Evolutionary conservation across 2,113 vertebrate genomes (phyloP).

Genomic region (Calidris pugnax): DNA sequence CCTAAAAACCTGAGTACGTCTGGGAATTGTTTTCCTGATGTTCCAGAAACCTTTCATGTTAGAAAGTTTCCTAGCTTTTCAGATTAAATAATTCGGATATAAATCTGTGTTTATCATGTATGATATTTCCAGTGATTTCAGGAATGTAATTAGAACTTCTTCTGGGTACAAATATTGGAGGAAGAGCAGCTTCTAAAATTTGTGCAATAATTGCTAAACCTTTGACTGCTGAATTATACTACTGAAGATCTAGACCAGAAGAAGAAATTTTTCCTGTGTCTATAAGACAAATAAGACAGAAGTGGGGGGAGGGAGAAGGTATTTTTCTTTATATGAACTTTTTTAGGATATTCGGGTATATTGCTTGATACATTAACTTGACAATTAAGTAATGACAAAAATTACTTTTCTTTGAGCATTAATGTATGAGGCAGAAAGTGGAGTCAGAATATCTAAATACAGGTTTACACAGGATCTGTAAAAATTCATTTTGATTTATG

Average conservation of each 20-base stretch:
- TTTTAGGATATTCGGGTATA: not conserved
- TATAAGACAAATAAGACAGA: not conserved
- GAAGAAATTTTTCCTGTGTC: not conserved
- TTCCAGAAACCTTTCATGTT: not conserved
- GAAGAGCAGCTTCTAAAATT: not conserved
- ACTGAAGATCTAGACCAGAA: not conserved
- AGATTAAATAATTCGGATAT: not conserved
- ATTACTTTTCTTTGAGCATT: not conserved
- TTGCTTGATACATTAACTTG: not conserved
- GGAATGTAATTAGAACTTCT: not conserved
- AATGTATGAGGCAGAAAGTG: not conserved
- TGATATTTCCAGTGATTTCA: not conserved
- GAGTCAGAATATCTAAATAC: conserved; percentile 20
- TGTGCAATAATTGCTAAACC: not conserved
- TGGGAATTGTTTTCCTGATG: not conserved
- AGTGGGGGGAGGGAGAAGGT: rapidly evolving
- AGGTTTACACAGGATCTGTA: not conserved
- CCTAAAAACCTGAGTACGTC: not conserved
- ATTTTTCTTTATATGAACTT: not conserved
- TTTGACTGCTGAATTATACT: not conserved
- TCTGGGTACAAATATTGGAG: not conserved
- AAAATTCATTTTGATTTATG: not conserved
- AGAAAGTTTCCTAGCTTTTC: not conserved
- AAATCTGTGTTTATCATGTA: not conserved
- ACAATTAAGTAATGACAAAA: not conserved